These are phyloP conservation scores for Strigamia transsilvanica DNA, from an alignment of 2,888 invertebrate species.

Conservation along the genomic window DNA sequence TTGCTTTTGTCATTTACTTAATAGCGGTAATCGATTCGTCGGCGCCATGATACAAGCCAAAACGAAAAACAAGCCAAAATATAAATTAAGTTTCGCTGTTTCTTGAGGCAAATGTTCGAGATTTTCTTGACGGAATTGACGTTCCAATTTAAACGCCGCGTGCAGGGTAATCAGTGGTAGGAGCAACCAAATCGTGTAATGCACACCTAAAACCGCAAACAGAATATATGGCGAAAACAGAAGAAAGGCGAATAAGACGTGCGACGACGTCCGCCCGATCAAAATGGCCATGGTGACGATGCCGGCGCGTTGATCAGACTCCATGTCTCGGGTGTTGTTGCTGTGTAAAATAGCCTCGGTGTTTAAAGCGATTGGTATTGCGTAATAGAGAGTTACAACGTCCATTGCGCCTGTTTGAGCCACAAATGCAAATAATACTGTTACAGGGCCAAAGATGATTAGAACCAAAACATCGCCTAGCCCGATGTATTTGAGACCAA, in stretches of 20 bases:
- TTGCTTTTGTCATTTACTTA: background rate
- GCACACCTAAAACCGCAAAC: conserved; percentile 83
- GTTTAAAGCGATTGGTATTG: conserved; percentile 90
- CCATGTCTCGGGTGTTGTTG: conserved; percentile 92
- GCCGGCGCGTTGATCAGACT: conserved; percentile 85
- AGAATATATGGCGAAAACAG: conserved; percentile 90
- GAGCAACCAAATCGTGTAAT: conserved; percentile 87
- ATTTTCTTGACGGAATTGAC: conserved; percentile 81
- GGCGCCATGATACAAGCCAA: conserved; percentile 68
- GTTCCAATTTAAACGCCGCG: conserved; percentile 88
- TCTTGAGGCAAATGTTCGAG: conserved; percentile 84
- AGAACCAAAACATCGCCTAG: conserved; percentile 91
- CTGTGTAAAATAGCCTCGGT: conserved; percentile 95
- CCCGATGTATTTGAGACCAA: conserved; percentile 94
- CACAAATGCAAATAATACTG: conserved; percentile 91
- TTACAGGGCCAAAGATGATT: conserved; percentile 92
- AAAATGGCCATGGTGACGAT: conserved; percentile 95
- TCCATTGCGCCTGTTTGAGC: conserved; percentile 91
- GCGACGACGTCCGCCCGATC: conserved; percentile 89
- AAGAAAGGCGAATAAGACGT: conserved; percentile 87
- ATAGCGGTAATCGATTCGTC: conserved; percentile 55
- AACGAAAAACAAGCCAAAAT: conserved; percentile 89
- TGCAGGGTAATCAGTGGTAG: conserved; percentile 87
- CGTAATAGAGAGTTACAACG: conserved; percentile 90
- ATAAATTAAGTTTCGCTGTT: conserved; percentile 89